These are phyloP conservation scores for Pyralis farinalis DNA, from an alignment of 2,888 invertebrate species.

Conservation along the genomic window DNA sequence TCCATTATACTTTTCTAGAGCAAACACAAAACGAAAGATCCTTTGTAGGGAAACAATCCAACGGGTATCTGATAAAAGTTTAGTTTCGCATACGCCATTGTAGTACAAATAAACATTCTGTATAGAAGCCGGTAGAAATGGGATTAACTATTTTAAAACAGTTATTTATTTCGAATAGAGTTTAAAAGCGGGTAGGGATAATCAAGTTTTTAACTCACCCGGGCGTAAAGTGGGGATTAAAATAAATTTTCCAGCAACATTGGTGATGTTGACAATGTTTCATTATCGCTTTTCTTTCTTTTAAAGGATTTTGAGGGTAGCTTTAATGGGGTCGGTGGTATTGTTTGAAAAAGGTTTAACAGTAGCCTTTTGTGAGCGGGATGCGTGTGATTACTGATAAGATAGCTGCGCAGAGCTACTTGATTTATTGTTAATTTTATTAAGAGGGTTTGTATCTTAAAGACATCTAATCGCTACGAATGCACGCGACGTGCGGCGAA, in stretches of 20 bases:
- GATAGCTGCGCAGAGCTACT: constrained; percentile 25
- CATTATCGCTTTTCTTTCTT: constrained; percentile 45
- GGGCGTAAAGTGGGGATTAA: constrained; percentile 20
- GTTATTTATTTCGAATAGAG: constrained; percentile 13
- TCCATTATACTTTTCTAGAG: constrained; percentile 30
- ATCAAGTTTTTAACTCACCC: constrained; percentile 25
- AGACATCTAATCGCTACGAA: neutral
- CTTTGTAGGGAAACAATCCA: constrained; percentile 12
- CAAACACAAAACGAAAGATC: constrained; percentile 17
- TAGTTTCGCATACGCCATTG: constrained; percentile 9
- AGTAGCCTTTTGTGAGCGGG: constrained; percentile 37
- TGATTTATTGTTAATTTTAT: constrained; percentile 35
- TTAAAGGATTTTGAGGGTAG: constrained; percentile 36
- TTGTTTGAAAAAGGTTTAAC: constrained; percentile 36
- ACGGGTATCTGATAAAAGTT: constrained; percentile 13
- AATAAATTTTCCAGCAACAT: constrained; percentile 32
- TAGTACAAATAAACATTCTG: constrained; percentile 2
- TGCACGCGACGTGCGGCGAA: neutral
- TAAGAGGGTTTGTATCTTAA: neutral
- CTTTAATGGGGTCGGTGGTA: constrained; percentile 43
- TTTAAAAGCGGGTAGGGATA: constrained; percentile 15
- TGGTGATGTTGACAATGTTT: constrained; percentile 24
- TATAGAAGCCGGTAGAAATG: constrained; percentile 2
- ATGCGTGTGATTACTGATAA: constrained; percentile 43
- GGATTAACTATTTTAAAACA: constrained; percentile 17